A percentile compares a stretch with the other conserved stretches of the same genome.
Conservation (phyloP, 1,140 invertebrate species). For the Rhopalosiphum padi region DNA sequence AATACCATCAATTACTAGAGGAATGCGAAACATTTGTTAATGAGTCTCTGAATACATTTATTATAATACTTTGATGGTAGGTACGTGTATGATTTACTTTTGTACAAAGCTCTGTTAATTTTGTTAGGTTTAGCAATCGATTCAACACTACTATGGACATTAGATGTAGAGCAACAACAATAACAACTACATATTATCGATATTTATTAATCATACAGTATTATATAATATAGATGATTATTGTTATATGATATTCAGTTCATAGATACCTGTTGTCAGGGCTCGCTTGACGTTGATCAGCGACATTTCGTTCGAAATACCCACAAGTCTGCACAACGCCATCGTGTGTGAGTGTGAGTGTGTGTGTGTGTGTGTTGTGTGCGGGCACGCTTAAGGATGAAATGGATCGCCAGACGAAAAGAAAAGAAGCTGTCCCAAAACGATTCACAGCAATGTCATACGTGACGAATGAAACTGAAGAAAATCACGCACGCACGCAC, state of each 20-base stretch:
- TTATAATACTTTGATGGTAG: not conserved
- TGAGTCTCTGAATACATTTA: not conserved
- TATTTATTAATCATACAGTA: not conserved
- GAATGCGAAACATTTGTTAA: not conserved
- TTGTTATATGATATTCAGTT: not conserved
- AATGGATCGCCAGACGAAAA: not conserved
- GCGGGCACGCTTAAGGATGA: not conserved
- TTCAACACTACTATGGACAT: not conserved
- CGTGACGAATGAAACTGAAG: slow-evolving; percentile 9
- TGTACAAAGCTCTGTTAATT: not conserved
- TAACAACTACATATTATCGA: not conserved
- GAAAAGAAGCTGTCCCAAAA: not conserved
- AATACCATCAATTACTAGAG: too few species aligned
- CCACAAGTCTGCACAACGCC: slow-evolving; percentile 53
- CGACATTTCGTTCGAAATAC: slow-evolving; percentile 54
- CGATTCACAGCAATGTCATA: slow-evolving; percentile 26
- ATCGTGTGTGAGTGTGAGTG: not conserved
- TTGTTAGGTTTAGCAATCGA: not conserved
- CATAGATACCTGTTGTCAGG: slow-evolving; percentile 29
- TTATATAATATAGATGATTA: not conserved
- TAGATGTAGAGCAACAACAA: not conserved
- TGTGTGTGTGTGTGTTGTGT: not conserved
- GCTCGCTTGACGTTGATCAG: slow-evolving; percentile 45
- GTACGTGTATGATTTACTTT: not conserved
- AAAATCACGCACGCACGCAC: not conserved